phyloP scores from a whole-genome alignment of 1,140 invertebrate genomes.

The Lasaia peninsularis region DNA sequence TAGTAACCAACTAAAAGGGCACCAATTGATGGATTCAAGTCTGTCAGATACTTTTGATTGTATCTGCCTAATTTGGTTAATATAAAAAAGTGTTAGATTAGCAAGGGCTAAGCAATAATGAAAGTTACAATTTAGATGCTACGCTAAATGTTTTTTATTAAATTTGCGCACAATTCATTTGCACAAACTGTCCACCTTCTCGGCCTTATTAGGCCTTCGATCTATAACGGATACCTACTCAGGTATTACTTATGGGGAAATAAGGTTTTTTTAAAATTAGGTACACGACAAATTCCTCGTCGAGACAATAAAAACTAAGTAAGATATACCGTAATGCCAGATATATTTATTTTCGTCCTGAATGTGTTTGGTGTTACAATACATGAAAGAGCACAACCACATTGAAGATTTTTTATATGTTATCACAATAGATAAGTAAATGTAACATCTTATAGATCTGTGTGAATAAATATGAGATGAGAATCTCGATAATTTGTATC shows the following conservation, averaged over 20 bases:
- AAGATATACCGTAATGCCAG: slow-evolving; percentile 6
- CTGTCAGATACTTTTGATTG: no score
- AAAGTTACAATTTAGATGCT: not conserved
- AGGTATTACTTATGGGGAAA: not conserved
- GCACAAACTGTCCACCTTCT: not conserved
- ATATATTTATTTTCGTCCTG: slow-evolving; percentile 1
- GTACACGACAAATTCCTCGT: not conserved
- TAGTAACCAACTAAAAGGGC: no score
- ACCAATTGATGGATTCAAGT: no score
- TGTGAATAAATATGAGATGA: not conserved
- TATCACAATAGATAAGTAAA: slow-evolving; percentile 7
- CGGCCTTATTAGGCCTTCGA: not conserved
- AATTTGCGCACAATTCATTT: slow-evolving; percentile 2
- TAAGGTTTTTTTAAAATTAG: not conserved
- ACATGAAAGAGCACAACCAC: slow-evolving; percentile 1
- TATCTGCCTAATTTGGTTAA: not conserved
- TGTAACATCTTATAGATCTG: slow-evolving; percentile 3
- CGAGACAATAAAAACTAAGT: slow-evolving; percentile 9
- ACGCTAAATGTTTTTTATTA: not conserved
- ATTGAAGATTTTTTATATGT: not conserved
- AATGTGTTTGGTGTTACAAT: not conserved
- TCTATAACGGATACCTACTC: not conserved
- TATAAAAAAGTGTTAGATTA: slow-evolving; percentile 11
- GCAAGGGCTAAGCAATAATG: not conserved
- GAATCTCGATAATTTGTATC: slow-evolving; percentile 6